phyloP scores from a whole-genome alignment of 2,113 vertebrate species.

The Accipiter virgatus region DNA sequence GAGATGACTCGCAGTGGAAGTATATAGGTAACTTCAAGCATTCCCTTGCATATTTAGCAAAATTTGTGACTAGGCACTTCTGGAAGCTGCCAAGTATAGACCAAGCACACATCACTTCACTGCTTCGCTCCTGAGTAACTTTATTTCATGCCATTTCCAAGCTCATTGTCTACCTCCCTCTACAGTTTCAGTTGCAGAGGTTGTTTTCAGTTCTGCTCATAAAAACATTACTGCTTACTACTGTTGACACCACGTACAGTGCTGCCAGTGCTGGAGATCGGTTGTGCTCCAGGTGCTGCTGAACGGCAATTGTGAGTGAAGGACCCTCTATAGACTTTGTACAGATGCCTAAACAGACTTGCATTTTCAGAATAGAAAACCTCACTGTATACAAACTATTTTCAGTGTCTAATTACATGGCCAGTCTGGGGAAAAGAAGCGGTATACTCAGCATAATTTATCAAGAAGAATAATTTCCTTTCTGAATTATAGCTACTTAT shows the following conservation, averaged over 20 bases:
- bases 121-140: not conserved
- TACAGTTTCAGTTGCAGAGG: not conserved
- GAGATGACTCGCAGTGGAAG: not conserved
- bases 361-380: not conserved
- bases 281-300: not conserved
- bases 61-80: not conserved
- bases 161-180: not conserved
- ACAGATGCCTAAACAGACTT: not conserved
- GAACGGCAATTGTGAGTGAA: not conserved
- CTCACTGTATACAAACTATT: not conserved
- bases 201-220: not conserved
- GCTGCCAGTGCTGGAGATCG: not conserved
- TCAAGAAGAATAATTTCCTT: not conserved
- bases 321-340: not conserved
- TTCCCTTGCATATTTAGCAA: not conserved
- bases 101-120: not conserved
- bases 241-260: not conserved
- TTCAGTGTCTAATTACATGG: not conserved
- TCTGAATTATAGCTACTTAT: not conserved
- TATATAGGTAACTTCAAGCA: not conserved
- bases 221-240: not conserved
- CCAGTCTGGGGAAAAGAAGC: not conserved
- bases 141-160: not conserved
- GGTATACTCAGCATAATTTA: not conserved
- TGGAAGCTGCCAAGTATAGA: not conserved